Evolutionary conservation across 2,113 vertebrate genomes (phyloP).

Genomic region (Pogona vitticeps): DNA sequence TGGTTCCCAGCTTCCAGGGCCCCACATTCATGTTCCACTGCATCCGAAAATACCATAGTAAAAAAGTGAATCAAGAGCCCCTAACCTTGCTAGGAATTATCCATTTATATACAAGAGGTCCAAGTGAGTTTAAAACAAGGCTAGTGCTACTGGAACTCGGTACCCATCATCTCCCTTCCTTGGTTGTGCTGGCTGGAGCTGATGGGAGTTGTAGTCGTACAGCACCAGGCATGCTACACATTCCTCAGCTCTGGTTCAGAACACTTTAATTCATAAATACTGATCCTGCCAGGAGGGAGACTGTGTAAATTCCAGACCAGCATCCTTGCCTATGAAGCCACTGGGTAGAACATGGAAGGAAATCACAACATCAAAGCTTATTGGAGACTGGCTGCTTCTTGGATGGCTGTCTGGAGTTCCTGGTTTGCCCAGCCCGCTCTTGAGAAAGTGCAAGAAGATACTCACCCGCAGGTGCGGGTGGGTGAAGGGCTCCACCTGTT

Average conservation of each 20-base stretch:
- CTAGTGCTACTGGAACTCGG: background rate
- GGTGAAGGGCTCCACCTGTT: constrained; percentile 77
- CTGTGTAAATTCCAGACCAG: background rate
- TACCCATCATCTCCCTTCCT: background rate
- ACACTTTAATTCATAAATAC: background rate
- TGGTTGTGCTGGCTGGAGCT: background rate
- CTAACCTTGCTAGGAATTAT: background rate
- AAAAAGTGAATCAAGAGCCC: background rate
- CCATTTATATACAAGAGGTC: background rate
- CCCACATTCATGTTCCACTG: too few species aligned
- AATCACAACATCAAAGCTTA: background rate
- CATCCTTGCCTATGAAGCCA: background rate
- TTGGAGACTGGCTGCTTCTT: background rate
- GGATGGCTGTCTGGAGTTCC: too few species aligned
- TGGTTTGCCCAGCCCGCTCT: too few species aligned
- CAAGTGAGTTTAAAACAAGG: background rate
- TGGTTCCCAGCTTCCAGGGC: too few species aligned
- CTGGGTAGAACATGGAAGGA: too few species aligned
- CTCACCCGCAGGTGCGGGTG: constrained; percentile 79
- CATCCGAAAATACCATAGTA: background rate
- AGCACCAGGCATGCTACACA: background rate
- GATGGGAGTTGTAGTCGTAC: background rate
- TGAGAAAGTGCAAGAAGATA: accelerated
- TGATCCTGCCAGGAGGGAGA: background rate
- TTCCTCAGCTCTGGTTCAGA: background rate